Conservation (phyloP, 1,140 invertebrate species). For the Armadillidium nasatum region DNA sequence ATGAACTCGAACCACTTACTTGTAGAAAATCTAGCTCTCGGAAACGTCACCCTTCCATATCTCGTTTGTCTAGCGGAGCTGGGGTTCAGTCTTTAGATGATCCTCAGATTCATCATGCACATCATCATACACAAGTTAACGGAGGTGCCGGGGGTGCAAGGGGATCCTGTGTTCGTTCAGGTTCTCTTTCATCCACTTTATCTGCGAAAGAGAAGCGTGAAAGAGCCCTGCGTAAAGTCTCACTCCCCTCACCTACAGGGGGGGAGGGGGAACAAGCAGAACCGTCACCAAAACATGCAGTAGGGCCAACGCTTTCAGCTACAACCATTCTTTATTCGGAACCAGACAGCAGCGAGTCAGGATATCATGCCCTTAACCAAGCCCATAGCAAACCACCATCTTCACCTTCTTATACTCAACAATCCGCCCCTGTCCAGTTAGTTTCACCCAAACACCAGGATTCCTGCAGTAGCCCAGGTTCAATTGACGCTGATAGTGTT, state of each 20-base stretch:
- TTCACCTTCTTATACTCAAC: neutral
- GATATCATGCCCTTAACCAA: neutral
- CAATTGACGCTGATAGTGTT: neutral
- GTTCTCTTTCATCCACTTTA: neutral
- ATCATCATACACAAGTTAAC: neutral
- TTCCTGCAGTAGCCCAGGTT: neutral
- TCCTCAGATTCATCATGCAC: neutral
- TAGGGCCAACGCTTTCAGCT: neutral
- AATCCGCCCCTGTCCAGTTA: neutral
- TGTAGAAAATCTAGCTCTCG: neutral
- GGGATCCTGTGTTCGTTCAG: neutral
- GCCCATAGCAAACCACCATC: neutral
- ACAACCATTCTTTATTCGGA: neutral
- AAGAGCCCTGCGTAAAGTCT: neutral
- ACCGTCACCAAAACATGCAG: neutral
- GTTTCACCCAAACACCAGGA: neutral
- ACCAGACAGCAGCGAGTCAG: neutral
- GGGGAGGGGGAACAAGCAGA: neutral
- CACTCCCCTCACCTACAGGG: neutral
- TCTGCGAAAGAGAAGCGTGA: neutral
- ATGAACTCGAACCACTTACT: conserved; percentile 52
- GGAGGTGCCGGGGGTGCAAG: neutral
- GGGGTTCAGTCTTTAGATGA: neutral
- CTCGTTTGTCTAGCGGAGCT: neutral
- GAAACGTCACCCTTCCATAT: neutral